phyloP scores from a whole-genome alignment of 2,888 invertebrate genomes.

The Cheilosia urbana region DNA sequence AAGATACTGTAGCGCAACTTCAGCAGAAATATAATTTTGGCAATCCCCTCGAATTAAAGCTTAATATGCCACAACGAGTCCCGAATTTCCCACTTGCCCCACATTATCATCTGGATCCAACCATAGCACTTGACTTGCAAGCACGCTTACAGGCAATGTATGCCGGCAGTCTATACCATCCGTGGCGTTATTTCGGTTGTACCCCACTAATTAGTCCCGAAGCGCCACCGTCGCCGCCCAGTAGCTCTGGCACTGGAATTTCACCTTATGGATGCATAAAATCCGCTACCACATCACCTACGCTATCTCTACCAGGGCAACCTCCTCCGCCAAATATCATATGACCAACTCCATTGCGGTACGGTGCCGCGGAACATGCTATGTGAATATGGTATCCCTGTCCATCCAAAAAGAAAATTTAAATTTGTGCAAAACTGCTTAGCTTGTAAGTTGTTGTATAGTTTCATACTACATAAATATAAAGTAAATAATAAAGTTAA shows the following conservation, averaged over 20 bases:
- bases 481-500: conserved; percentile 59
- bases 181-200: conserved; percentile 83
- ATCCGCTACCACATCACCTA: conserved; percentile 82
- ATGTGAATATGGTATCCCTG: conserved; percentile 77
- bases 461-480: conserved; percentile 42
- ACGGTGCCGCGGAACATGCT: conserved; percentile 82
- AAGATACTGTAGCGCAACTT: conserved; percentile 71
- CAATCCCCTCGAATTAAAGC: conserved; percentile 81
- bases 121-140: conserved; percentile 83
- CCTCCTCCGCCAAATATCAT: conserved; percentile 83
- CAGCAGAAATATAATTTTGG: conserved; percentile 82
- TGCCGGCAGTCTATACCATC: conserved; percentile 83
- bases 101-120: conserved; percentile 83
- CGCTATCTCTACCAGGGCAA: conserved; percentile 77
- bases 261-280: conserved; percentile 82
- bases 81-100: conserved; percentile 78
- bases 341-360: conserved; percentile 84
- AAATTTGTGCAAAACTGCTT: conserved; percentile 12
- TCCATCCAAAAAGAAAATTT: conserved; percentile 35
- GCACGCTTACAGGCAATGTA: conserved; percentile 84
- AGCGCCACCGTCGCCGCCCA: conserved; percentile 83
- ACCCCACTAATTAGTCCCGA: conserved; percentile 82
- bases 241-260: conserved; percentile 81
- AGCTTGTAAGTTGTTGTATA: conserved; percentile 62
- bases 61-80: conserved; percentile 80